A percentile compares a stretch with the other conserved stretches of the same genome.
These are phyloP conservation scores for Coranthus polyacanthus DNA, from an alignment of 2,797 vertebrate species.

Conservation along the genomic window DNA sequence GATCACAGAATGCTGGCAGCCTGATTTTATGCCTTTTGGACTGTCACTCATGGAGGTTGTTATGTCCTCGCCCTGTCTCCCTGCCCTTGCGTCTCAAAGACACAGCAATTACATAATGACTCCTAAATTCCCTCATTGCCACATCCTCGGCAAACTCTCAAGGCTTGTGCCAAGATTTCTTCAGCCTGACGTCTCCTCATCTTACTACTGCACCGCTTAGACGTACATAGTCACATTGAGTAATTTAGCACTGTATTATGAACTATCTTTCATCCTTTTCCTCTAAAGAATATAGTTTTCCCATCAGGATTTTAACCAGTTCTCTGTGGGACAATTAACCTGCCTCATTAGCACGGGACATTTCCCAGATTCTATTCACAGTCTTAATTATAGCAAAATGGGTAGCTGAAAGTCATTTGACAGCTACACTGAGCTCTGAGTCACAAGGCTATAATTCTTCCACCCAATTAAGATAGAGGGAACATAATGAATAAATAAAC, in stretches of 20 bases:
- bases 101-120: conserved; percentile 69
- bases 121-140: conserved; percentile 57
- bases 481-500: conserved; percentile 55
- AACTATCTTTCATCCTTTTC: conserved; percentile 35
- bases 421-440: conserved; percentile 60
- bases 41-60: conserved; percentile 68
- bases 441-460: conserved; percentile 59
- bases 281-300: conserved; percentile 50
- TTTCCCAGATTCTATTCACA: conserved; percentile 64
- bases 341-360: conserved; percentile 64
- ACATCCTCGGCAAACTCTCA: conserved; percentile 32
- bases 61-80: conserved; percentile 59
- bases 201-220: conserved; percentile 18
- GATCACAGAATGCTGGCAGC: conserved; percentile 65
- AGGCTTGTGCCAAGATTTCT: conserved; percentile 33
- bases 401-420: conserved; percentile 64
- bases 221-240: conserved; percentile 16
- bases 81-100: conserved; percentile 60
- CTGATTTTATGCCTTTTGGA: conserved; percentile 60
- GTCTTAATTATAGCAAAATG: conserved; percentile 71
- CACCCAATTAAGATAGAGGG: conserved; percentile 54
- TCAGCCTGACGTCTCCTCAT: conserved; percentile 31
- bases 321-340: conserved; percentile 68
- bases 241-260: conserved; percentile 10
- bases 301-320: conserved; percentile 48